Conservation (phyloP, 2,113 vertebrate genomes). For the Odontophorus gujanensis region DNA sequence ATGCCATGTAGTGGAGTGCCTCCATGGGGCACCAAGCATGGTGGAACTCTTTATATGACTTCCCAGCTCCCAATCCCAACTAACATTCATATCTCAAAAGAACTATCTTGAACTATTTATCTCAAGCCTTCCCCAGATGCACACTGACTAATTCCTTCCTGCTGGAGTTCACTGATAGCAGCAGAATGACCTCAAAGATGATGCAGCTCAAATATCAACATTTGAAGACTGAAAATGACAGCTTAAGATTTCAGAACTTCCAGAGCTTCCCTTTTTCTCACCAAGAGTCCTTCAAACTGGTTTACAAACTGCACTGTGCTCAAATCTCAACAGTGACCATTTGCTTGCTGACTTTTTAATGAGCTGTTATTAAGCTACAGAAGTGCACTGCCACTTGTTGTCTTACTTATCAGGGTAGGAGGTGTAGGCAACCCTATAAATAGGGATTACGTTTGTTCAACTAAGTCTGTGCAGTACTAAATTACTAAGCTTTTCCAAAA, state of each 20-base stretch:
- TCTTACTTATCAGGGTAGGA: background rate
- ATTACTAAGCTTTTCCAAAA: background rate
- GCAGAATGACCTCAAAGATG: background rate
- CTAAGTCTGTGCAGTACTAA: background rate
- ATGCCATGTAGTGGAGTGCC: background rate
- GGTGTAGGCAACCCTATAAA: fast-evolving
- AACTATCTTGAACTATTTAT: fast-evolving
- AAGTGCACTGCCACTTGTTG: background rate
- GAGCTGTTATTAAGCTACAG: background rate
- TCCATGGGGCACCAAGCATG: background rate
- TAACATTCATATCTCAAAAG: background rate
- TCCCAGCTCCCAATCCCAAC: background rate
- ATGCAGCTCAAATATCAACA: background rate
- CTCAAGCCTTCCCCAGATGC: background rate
- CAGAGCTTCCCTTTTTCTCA: background rate
- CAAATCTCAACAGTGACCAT: background rate
- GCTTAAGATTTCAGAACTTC: background rate
- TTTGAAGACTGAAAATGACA: background rate
- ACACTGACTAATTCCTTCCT: background rate
- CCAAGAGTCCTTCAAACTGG: background rate
- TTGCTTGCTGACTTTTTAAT: background rate
- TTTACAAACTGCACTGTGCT: background rate
- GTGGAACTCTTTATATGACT: background rate
- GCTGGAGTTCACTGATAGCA: background rate
- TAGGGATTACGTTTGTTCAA: background rate